phyloP scores from a whole-genome alignment of 2,113 vertebrate species.

The Tringa solitaria region DNA sequence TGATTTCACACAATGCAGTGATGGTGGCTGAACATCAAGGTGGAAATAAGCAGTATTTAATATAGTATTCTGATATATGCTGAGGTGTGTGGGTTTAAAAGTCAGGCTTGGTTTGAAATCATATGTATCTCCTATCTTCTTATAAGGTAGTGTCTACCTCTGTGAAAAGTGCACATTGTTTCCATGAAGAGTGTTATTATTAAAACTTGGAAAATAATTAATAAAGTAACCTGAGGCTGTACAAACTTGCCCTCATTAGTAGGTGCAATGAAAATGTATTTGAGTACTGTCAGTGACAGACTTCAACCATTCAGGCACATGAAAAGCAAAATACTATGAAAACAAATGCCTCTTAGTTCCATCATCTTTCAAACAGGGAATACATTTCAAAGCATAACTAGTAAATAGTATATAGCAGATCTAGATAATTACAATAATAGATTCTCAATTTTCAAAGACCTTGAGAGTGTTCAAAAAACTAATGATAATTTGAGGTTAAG shows the following conservation, averaged over 20 bases:
- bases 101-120: neutral
- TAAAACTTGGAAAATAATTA: neutral
- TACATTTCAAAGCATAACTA: neutral
- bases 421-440: neutral
- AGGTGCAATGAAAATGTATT: neutral
- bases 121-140: neutral
- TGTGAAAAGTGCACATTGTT: neutral
- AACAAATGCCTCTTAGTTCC: neutral
- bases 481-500: neutral
- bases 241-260: neutral
- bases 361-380: neutral
- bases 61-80: neutral
- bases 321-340: neutral
- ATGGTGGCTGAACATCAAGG: neutral
- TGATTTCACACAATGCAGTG: neutral
- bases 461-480: neutral
- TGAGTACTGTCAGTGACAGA: neutral
- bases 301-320: neutral
- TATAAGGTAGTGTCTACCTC: neutral
- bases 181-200: neutral
- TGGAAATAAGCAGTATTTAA: neutral
- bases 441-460: neutral
- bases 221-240: neutral
- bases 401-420: neutral
- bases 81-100: neutral